Evolutionary conservation across 2,797 vertebrate genomes (phyloP).

Genomic region (Microctenopoma stevenorrisi): DNA sequence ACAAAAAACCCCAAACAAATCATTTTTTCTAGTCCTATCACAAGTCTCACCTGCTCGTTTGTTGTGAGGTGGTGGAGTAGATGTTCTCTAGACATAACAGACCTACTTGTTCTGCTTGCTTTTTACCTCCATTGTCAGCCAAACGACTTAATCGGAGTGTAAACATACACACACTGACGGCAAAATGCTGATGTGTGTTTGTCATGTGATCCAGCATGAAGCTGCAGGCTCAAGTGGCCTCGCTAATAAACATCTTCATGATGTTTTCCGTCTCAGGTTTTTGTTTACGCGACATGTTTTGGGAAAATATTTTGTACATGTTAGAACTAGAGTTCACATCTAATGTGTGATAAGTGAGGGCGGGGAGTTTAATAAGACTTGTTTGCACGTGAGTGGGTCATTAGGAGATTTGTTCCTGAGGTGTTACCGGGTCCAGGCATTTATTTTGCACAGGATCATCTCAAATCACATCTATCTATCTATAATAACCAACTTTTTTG

Average conservation of each 20-base stretch:
- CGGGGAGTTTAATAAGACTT: constrained; percentile 30
- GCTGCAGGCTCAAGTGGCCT: not conserved
- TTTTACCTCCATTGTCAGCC: no score
- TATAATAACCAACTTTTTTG: no score
- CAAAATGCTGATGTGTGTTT: not conserved
- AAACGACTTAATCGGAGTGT: no score
- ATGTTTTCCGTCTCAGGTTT: constrained; percentile 1
- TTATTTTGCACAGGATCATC: constrained; percentile 43
- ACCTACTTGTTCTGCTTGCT: no score
- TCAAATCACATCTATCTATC: constrained; percentile 11
- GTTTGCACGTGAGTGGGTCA: constrained; percentile 54
- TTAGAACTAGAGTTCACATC: not conserved
- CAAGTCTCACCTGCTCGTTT: constrained; percentile 47
- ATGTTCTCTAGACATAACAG: constrained; percentile 1
- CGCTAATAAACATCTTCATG: not conserved
- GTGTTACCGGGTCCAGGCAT: constrained; percentile 34
- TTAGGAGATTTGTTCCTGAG: constrained; percentile 49
- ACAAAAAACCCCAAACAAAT: constrained; percentile 6
- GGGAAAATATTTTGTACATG: not conserved
- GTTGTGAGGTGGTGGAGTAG: constrained; percentile 34
- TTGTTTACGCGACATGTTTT: no score
- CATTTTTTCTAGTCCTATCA: constrained; percentile 16
- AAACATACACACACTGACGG: not conserved
- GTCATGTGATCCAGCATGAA: constrained; percentile 7
- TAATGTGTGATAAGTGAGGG: constrained; percentile 48